Base-by-base conservation (phyloP, 2,113 vertebrate species). In the Percopsis transmontana region DNA sequence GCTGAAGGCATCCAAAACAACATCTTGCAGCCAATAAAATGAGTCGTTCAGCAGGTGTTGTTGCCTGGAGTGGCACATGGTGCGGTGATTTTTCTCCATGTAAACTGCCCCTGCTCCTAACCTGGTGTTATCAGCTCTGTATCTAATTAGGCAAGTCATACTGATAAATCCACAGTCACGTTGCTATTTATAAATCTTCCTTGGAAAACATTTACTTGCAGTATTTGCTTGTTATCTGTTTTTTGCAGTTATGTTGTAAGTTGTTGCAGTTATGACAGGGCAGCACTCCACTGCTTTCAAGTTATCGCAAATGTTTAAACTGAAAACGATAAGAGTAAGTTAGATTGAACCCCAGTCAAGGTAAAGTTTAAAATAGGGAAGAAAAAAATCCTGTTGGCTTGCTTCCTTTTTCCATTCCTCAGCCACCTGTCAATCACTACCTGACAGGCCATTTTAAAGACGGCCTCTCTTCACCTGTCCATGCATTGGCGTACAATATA, bases 371-470 rank as follows among this genome's bases (percentile, higher is more conserved):
- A 74, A 81, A 41, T 53, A 71, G 11, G 52, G 63, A 69, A 61
- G 19, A n/a, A 39, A 62, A 71, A 65, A 19, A 47, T 52, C 24
- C 21, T 3, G 44, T 21, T 48, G 41, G 53, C 18, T 12, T 21
- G 27, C 33, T 40, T 21, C 5, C 33, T 21, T 40, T 15, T 8
- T n/a, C n/a, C 45, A 20, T 61, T 64, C 38, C 67, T 65, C 60
- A 62, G 40, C 59, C 64, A 70, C 57, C 78, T 78, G 82, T 87
- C 85, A 84, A 66, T 87, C 87, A 89, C 27, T 51, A 71, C 10
- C 63, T 74, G 82, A 84, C 72, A 65, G 63, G 57, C 68, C 51
- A 79, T 87, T 82, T 76, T 47, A 74, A 71, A 77, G 72, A 69
- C 62, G 58, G 66, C 66, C 50, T 51, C 52, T 70, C 64, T 73